Conservation (phyloP, 2,113 vertebrate genomes). For the Boulengerochromis microlepis region DNA sequence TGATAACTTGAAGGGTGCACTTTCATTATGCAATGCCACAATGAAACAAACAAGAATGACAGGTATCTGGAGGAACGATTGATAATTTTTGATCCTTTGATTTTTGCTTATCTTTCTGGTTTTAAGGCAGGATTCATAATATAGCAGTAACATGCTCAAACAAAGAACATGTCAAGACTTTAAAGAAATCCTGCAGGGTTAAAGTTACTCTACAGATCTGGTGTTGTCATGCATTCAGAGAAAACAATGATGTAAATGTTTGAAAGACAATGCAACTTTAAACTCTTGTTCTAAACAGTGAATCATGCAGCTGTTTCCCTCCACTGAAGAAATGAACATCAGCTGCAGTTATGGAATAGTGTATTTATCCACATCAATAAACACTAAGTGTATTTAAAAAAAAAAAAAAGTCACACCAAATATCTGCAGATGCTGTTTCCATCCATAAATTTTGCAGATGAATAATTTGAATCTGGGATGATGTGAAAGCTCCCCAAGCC, state of each 20-base stretch:
- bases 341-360: not conserved
- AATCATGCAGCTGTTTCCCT: not conserved
- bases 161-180: not conserved
- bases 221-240: not conserved
- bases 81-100: not conserved
- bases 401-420: not conserved
- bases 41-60: not conserved
- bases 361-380: not conserved
- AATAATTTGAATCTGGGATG: conserved; percentile 8
- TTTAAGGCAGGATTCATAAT: conserved; percentile 26
- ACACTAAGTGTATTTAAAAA: not conserved
- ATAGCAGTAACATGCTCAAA: not conserved
- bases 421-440: not conserved
- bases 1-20: not conserved
- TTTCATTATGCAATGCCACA: not conserved
- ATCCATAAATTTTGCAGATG: not conserved
- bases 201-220: not conserved
- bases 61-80: not conserved
- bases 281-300: not conserved
- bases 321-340: not conserved
- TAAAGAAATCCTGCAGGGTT: not conserved
- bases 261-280: not conserved
- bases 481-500: not conserved
- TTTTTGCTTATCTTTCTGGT: not conserved
- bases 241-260: not conserved